Evolutionary conservation across 2,888 invertebrate genomes (phyloP).

Genomic region (Litoditis marina): DNA sequence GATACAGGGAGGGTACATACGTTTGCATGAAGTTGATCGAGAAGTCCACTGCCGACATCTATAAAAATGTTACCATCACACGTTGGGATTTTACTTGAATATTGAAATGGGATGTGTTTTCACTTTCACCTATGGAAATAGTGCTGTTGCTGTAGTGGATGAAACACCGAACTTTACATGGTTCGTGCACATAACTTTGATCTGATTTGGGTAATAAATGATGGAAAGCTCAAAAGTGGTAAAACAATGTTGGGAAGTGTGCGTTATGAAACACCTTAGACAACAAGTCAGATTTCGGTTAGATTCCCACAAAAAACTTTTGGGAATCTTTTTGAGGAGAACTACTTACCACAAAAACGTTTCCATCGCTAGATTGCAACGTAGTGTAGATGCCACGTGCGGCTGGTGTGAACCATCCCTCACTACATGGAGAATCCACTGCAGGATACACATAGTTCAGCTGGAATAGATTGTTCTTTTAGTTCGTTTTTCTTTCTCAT

Average conservation of each 20-base stretch:
- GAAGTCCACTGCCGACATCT: slow-evolving; percentile 38
- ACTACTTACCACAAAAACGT: slow-evolving; percentile 37
- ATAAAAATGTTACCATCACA: no score
- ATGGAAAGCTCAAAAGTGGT: background rate
- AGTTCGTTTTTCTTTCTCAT: background rate
- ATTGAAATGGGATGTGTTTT: no score
- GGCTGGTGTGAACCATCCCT: slow-evolving; percentile 42
- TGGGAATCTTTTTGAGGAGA: background rate
- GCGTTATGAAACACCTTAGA: no score
- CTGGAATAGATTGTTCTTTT: slow-evolving; percentile 1
- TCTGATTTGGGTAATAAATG: background rate
- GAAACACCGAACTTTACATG: no score
- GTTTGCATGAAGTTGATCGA: slow-evolving; percentile 31
- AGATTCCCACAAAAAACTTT: no score
- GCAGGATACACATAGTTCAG: slow-evolving; percentile 40
- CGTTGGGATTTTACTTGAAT: no score
- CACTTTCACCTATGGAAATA: no score
- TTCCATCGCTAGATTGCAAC: slow-evolving; percentile 42
- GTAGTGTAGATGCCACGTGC: slow-evolving; percentile 29
- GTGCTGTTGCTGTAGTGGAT: no score
- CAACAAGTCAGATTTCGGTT: no score
- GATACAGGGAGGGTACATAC: slow-evolving; percentile 43
- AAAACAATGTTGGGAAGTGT: no score
- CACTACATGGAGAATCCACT: slow-evolving; percentile 45
- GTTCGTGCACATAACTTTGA: background rate